phyloP scores from a whole-genome alignment of 2,113 vertebrate genomes.

The Elephantulus edwardii region DNA sequence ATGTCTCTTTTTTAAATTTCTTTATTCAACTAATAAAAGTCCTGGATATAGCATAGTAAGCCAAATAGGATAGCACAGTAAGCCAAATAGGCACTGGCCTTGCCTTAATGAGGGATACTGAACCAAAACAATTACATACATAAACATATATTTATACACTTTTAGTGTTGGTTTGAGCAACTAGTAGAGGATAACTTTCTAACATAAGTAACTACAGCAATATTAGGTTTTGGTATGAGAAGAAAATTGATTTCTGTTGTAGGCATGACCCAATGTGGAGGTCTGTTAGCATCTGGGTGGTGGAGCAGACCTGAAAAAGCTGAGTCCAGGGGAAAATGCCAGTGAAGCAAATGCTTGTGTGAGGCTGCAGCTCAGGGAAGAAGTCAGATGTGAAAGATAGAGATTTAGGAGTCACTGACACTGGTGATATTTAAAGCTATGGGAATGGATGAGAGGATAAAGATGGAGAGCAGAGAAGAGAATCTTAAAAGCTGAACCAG shows the following conservation, averaged over 20 bases:
- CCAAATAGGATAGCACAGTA: not conserved
- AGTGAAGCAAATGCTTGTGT: not conserved
- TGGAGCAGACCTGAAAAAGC: not conserved
- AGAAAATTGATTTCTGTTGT: slow-evolving; percentile 9
- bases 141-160: not conserved
- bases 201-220: not conserved
- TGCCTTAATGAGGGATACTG: not conserved
- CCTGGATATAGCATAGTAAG: not conserved
- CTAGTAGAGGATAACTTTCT: not conserved
- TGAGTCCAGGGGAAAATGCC: not conserved
- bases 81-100: not conserved
- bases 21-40: not conserved
- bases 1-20: slow-evolving; percentile 1
- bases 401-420: not conserved
- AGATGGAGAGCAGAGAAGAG: not conserved
- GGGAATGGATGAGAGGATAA: not conserved
- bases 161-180: not conserved
- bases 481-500: not conserved
- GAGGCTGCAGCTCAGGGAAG: not conserved
- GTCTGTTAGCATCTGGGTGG: not conserved
- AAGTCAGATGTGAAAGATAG: not conserved
- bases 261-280: not conserved
- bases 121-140: not conserved
- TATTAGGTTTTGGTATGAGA: not conserved
- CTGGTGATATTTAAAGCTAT: not conserved